These are phyloP conservation scores for Euphysa ruthae DNA, from an alignment of 30 jellyfish, hydroid and myxozoan species.

Conservation along the genomic window DNA sequence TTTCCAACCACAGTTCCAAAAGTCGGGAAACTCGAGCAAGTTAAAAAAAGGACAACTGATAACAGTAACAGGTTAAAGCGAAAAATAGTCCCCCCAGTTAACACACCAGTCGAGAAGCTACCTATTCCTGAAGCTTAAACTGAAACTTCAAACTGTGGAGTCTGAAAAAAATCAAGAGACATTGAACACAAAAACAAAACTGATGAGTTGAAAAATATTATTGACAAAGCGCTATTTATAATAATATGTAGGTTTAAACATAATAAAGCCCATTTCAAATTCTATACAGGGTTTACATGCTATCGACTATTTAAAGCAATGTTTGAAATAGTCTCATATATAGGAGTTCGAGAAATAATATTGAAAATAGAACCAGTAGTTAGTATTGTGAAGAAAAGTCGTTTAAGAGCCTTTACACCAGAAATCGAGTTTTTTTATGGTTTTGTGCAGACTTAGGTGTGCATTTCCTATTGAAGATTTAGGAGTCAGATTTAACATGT, in stretches of 20 bases:
- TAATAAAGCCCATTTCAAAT: conserved; percentile 18
- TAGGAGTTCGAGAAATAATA: too few relatives aligned
- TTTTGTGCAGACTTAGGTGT: conserved; percentile 25
- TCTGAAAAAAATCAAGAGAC: background rate
- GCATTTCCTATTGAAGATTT: conserved; percentile 40
- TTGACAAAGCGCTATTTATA: background rate
- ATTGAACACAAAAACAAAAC: background rate
- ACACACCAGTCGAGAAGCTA: background rate
- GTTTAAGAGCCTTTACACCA: conserved; percentile 23
- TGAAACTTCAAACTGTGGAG: background rate
- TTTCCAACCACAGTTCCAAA: conserved; percentile 25
- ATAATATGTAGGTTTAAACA: background rate
- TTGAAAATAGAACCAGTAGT: too few relatives aligned
- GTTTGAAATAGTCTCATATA: conserved; percentile 20
- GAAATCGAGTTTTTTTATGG: conserved; percentile 47
- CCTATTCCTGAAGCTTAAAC: background rate
- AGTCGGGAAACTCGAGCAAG: background rate
- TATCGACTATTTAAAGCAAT: conserved; percentile 28
- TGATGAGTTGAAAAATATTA: background rate
- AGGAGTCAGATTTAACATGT: conserved; percentile 12
- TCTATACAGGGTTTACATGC: conserved; percentile 31
- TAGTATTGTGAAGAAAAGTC: conserved; percentile 11
- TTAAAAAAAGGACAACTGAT: background rate
- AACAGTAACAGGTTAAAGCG: background rate
- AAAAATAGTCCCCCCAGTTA: background rate